Percentiles rank a stretch among this genome's conserved stretches.
phyloP scores from a whole-genome alignment of 2,797 vertebrate species.

The Rhinella marina region DNA sequence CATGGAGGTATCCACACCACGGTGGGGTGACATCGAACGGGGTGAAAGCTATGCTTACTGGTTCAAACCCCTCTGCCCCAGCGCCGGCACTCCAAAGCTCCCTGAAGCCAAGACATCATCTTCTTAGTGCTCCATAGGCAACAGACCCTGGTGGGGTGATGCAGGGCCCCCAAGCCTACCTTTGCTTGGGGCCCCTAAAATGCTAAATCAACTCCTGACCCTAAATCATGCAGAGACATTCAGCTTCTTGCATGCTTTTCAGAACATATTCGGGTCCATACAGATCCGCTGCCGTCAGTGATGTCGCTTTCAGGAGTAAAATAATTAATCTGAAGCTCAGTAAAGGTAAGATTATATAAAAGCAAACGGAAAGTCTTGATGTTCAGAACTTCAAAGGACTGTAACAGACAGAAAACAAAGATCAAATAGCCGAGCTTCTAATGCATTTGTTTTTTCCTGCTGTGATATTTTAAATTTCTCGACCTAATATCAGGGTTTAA shows the following conservation, averaged over 20 bases:
- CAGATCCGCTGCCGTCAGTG: not conserved
- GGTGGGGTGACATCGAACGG: too few relatives aligned
- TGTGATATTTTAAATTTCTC: conserved; percentile 21
- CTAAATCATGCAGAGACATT: not conserved
- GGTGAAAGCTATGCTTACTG: too few relatives aligned
- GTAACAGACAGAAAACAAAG: conserved; percentile 24
- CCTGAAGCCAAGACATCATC: too few relatives aligned
- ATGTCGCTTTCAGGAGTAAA: not conserved
- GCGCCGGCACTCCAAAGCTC: too few relatives aligned
- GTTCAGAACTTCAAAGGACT: conserved; percentile 21
- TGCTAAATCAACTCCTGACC: too few relatives aligned
- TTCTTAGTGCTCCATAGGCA: not conserved
- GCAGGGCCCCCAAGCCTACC: too few relatives aligned
- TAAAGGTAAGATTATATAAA: conserved; percentile 12
- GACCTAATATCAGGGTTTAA: conserved; percentile 4
- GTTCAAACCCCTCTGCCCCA: not conserved
- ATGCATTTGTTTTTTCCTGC: conserved; percentile 23
- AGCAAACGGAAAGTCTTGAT: conserved; percentile 5
- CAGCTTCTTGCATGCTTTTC: not conserved
- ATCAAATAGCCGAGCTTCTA: conserved; percentile 20
- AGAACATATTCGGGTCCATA: not conserved
- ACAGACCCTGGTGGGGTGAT: too few relatives aligned
- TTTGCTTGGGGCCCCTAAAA: too few relatives aligned
- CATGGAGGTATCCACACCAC: not conserved
- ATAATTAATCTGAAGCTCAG: not conserved